Base-by-base conservation (phyloP, 23 tunicate genomes). In the Trididemnum clinides region DNA sequence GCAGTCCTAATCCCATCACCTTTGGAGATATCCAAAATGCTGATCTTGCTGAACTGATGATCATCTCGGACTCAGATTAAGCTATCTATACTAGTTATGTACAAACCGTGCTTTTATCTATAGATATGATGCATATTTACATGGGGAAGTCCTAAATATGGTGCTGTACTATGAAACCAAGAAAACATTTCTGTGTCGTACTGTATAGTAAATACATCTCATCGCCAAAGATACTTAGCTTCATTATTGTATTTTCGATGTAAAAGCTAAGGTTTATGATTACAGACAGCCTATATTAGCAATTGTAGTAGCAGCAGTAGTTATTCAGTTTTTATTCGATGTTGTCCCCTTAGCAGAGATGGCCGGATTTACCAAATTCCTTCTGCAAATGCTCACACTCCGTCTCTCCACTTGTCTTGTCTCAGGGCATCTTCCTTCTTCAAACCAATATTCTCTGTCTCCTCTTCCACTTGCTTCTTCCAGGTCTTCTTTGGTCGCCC, bases 221-320 rank as follows among this genome's bases (percentile, higher is more conserved):
- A 4, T 21, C 69, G 21, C 21, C 27, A 62, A 21, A 62, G 69
- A 62, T 21, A 62, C 69, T 62, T 15, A 62, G 69, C 69, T 22
- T 62, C 69, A 62, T 62, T 62, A 62, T 62, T 62, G 69, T 62
- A 21, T 62, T 62, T 62, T 62, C 69, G 69, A 62, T 12, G 69
- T 62, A 62, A 62, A 62, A 62, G 26, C 23, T 19, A 62, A 62
- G 27, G 21, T 62, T 62, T 62, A 26, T 62, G 69, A 21, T 62
- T 21, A 62, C 69, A 12, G 69, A 62, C 21, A 62, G 69, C 69
- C 69, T 62, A 62, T 21, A 62, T 12, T 12, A 62, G 69, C 27
- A 62, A 21, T 62, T 62, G 69, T n/a, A n/a, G n/a, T n/a, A n/a
- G n/a, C n/a, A n/a, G n/a, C n/a, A n/a, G n/a, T n/a, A n/a, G n/a